Evolutionary conservation across 2,797 vertebrate genomes (phyloP).

Genomic region (Steatocranus sp.): DNA sequence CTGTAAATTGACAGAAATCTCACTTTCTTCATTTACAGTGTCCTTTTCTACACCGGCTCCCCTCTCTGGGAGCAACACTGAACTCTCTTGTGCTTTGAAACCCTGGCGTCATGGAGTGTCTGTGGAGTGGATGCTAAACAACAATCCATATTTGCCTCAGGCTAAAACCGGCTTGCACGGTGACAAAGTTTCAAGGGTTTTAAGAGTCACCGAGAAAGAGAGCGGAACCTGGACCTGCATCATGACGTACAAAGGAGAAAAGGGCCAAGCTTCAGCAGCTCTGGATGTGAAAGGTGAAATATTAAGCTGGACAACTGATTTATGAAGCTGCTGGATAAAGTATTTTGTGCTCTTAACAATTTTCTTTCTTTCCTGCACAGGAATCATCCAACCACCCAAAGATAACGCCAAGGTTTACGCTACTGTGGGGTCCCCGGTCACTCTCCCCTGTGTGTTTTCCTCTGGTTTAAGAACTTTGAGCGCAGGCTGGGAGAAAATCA

Average conservation of each 20-base stretch:
- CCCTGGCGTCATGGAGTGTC: neutral
- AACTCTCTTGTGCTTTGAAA: slow-evolving; percentile 48
- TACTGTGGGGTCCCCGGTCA: slow-evolving; percentile 54
- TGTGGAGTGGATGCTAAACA: slow-evolving; percentile 57
- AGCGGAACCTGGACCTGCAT: slow-evolving; percentile 69
- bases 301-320: neutral
- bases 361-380: slow-evolving; percentile 29
- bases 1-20: neutral
- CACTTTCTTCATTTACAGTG: slow-evolving; percentile 36
- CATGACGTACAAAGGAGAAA: neutral
- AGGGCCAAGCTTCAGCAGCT: slow-evolving; percentile 12
- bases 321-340: neutral
- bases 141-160: neutral
- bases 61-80: slow-evolving; percentile 9
- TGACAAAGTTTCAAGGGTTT: neutral
- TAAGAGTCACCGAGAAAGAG: slow-evolving; percentile 9
- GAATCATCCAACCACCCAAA: slow-evolving; percentile 57
- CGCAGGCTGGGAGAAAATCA: slow-evolving; percentile 51
- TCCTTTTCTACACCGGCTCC: slow-evolving; percentile 30
- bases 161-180: rapidly evolving
- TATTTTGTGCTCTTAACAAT: neutral
- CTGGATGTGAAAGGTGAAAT: slow-evolving; percentile 68
- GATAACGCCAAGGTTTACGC: slow-evolving; percentile 56
- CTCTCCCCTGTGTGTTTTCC: slow-evolving; percentile 72
- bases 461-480: neutral